Evolutionary conservation across 2,113 vertebrate species (phyloP).

Genomic region (Tichodroma muraria): DNA sequence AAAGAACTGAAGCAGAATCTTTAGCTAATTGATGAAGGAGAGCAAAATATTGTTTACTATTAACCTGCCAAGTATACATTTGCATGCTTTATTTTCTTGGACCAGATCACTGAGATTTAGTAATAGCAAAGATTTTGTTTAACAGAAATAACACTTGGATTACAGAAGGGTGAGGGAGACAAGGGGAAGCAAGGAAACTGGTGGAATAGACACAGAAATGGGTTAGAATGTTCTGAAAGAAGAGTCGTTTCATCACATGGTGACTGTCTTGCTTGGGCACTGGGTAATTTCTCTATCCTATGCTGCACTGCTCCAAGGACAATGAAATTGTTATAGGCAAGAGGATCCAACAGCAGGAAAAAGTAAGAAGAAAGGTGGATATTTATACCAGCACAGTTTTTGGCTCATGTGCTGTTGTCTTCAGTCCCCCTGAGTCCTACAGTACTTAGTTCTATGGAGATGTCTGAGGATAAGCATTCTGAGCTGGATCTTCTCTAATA

Average conservation of each 20-base stretch:
- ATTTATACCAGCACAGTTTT: neutral
- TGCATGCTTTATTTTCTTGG: conserved; percentile 16
- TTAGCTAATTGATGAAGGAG: neutral
- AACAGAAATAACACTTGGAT: neutral
- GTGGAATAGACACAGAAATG: neutral
- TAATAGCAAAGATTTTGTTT: neutral
- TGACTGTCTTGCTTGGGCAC: neutral
- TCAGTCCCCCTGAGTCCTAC: neutral
- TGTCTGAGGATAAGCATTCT: neutral
- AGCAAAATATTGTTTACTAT: conserved; percentile 7
- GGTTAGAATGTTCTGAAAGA: neutral
- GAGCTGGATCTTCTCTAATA: neutral
- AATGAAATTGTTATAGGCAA: neutral
- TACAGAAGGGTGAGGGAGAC: neutral
- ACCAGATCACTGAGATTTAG: neutral
- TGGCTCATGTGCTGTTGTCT: neutral
- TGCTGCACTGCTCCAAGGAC: neutral
- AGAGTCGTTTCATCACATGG: neutral
- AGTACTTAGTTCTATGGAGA: neutral
- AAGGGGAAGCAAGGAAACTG: neutral
- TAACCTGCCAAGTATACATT: conserved; percentile 38
- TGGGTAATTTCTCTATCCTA: neutral
- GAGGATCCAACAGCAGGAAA: neutral
- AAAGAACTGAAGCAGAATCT: neutral
- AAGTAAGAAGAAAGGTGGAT: neutral